phyloP scores from a whole-genome alignment of 2,113 vertebrate species.

The Tragelaphus scriptus region DNA sequence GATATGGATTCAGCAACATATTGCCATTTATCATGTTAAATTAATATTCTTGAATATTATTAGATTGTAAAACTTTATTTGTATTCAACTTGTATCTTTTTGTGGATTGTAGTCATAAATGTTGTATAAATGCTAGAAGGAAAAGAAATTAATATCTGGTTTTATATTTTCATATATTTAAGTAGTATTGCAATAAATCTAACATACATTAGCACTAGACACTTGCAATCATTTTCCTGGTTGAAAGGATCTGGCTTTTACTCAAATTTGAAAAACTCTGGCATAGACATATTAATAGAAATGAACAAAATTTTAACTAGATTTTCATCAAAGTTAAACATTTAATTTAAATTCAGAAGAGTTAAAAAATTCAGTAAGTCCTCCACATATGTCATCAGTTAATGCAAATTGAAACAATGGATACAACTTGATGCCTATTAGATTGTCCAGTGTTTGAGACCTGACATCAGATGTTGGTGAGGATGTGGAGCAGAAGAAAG shows the following conservation, averaged over 20 bases:
- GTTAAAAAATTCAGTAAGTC: background rate
- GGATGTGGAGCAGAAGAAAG: background rate
- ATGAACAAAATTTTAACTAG: slow-evolving; percentile 32
- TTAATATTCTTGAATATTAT: slow-evolving; percentile 4
- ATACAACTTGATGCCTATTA: background rate
- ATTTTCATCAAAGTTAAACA: slow-evolving; percentile 18
- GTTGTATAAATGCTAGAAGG: background rate
- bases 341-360: slow-evolving; percentile 13
- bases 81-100: background rate
- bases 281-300: background rate
- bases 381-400: background rate
- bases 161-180: background rate
- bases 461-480: background rate
- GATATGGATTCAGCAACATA: background rate
- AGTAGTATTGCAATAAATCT: background rate
- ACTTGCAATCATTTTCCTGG: background rate
- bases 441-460: background rate
- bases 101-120: background rate
- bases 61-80: background rate
- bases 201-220: background rate
- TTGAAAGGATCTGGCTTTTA: background rate
- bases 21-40: background rate
- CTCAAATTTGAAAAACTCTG: background rate
- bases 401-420: background rate
- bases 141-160: background rate